Evolutionary conservation across 1,140 invertebrate genomes (phyloP).

Genomic region (Akabosia matsudoensis): DNA sequence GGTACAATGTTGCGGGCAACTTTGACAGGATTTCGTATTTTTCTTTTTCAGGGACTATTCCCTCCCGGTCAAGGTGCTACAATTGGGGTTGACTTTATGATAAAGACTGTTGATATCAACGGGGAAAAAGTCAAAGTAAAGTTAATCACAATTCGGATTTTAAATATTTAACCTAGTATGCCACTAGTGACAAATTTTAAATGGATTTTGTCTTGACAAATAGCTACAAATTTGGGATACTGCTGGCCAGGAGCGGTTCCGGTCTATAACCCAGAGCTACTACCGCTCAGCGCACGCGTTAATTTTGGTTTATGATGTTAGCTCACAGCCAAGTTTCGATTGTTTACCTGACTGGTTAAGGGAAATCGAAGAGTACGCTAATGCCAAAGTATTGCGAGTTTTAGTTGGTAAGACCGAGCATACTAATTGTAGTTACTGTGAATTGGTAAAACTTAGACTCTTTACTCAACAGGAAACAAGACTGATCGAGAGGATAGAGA

Average conservation of each 20-base stretch:
- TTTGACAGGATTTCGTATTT: too few species aligned
- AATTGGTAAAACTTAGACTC: background rate
- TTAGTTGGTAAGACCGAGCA: constrained; percentile 70
- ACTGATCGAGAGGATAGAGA: constrained; percentile 91
- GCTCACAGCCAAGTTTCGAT: constrained; percentile 94
- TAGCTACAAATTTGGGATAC: constrained; percentile 59
- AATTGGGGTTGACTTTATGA: constrained; percentile 99
- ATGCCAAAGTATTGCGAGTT: constrained; percentile 86
- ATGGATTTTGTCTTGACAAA: background rate
- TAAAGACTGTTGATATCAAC: constrained; percentile 97
- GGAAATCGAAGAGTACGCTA: constrained; percentile 95
- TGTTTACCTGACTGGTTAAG: constrained; percentile 90
- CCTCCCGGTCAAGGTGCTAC: constrained; percentile 96
- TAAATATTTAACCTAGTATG: background rate
- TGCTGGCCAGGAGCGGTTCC: constrained; percentile 68
- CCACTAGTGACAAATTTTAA: background rate
- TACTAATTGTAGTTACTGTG: background rate
- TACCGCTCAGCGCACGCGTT: constrained; percentile 95
- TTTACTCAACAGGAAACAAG: constrained; percentile 73
- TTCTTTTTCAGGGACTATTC: constrained; percentile 71
- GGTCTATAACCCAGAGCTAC: constrained; percentile 97
- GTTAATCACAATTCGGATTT: background rate
- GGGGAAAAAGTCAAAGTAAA: constrained; percentile 96
- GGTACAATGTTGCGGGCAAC: too few species aligned
- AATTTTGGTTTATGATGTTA: constrained; percentile 96